phyloP scores from a whole-genome alignment of 35 echinoderm and acorn worm genomes.

The Heliocidaris erythrogramma region DNA sequence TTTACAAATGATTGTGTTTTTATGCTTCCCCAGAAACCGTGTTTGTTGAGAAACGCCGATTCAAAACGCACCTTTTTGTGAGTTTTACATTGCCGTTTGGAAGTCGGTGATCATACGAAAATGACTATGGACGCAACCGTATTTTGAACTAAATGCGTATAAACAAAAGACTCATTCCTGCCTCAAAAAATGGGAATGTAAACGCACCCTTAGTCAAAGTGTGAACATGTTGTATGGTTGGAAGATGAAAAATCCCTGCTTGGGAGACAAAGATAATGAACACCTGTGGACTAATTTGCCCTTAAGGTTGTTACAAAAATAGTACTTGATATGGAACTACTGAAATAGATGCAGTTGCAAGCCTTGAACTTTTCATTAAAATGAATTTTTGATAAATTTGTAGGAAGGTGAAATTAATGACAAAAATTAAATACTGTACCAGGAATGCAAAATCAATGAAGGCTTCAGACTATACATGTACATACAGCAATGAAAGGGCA shows the following conservation, averaged over 20 bases:
- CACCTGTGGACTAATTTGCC: not conserved
- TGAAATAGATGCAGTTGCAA: not conserved
- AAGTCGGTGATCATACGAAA: too few relatives aligned
- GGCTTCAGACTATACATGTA: not conserved
- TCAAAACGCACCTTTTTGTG: too few relatives aligned
- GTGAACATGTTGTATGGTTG: not conserved
- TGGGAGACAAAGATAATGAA: not conserved
- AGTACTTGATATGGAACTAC: not conserved
- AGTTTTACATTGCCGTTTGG: too few relatives aligned
- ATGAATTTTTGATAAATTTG: not conserved
- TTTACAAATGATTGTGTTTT: too few relatives aligned
- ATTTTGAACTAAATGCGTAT: too few relatives aligned
- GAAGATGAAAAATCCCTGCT: not conserved
- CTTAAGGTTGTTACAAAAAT: not conserved
- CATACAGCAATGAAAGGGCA: not conserved
- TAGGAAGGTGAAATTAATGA: not conserved
- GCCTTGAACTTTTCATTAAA: not conserved
- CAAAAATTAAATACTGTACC: not conserved
- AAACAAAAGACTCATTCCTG: too few relatives aligned
- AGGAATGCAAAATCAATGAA: not conserved
- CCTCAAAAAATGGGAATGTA: not conserved
- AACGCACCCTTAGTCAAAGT: not conserved
- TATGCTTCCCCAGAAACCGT: too few relatives aligned
- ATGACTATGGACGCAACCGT: too few relatives aligned
- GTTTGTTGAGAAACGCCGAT: too few relatives aligned